Percentiles rank a stretch among this genome's conserved stretches.
Evolutionary conservation across 2,113 vertebrate genomes (phyloP).

Genomic region (Bambusicola thoracicus): DNA sequence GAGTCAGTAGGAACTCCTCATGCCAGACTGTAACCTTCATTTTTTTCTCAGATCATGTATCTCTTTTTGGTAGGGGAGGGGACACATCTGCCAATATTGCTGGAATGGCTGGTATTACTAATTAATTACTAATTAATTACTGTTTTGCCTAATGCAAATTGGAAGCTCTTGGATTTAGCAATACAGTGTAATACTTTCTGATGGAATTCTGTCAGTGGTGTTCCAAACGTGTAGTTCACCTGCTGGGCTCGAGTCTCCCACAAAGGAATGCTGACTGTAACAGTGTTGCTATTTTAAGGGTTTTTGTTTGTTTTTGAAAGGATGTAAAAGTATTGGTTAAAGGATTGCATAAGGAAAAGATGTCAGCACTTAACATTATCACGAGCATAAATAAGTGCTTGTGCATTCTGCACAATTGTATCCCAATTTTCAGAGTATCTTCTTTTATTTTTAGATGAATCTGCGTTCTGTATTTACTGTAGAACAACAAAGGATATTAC

Average conservation of each 20-base stretch:
- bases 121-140: no score
- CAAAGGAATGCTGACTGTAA: neutral
- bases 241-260: neutral
- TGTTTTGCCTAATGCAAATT: neutral
- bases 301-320: neutral
- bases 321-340: neutral
- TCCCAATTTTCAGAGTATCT: slow-evolving; percentile 78
- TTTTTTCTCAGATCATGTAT: neutral
- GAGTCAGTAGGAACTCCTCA: accelerated
- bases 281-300: neutral
- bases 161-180: neutral
- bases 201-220: neutral
- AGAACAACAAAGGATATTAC: slow-evolving; percentile 96
- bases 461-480: slow-evolving; percentile 97
- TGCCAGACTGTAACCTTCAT: neutral
- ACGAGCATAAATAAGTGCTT: slow-evolving; percentile 24
- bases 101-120: neutral
- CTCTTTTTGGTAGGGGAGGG: neutral
- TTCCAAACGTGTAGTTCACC: neutral
- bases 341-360: neutral
- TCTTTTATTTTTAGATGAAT: slow-evolving; percentile 94
- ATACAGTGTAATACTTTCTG: neutral
- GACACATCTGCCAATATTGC: neutral
- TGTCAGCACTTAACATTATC: neutral
- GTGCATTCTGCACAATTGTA: slow-evolving; percentile 64